Base-by-base conservation (phyloP, 2,888 invertebrate species). In the Abrostola triplasia region DNA sequence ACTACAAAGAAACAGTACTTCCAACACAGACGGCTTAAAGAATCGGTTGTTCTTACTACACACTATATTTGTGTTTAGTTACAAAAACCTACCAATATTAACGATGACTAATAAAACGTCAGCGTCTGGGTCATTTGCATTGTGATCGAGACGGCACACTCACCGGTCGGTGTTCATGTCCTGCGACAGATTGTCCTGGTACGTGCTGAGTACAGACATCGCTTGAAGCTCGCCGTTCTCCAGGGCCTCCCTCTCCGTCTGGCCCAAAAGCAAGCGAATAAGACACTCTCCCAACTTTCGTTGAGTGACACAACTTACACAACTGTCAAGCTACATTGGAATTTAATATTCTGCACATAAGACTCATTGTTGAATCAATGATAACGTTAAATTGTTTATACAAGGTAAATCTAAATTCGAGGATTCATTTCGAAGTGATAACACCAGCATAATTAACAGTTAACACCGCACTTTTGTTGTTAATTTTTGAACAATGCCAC, bases 101-200 rank as follows among this genome's bases (percentile, higher is more conserved):
- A 52, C 60, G 38, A 42, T 73, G 76, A 79, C 60, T 70, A 75
- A 79, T 51, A 44, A 57, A 41, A 60, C 56, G 63, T 65, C 52
- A 63, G 61, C 58, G 68, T 13, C 59, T 57, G 61, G 59, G 59
- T 64, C 69, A 64, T 69, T 67, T 58, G 59, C 66, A 65, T 55
- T 52, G 58, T 67, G 59, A 44, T 36, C 36, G 24, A 57, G 52
- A 38, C 35, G 47, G 58, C 53, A 38, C 59, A 92, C 94, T 94
- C 90, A 96, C 96, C 95, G 93, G 71, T 95, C 95, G 13, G 95
- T 95, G 88, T 96, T 95, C 95, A 96, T 95, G 72, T 95, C 95
- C 79, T 92, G 91, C 7, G 95, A 95, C 66, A 95, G 87, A 77
- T 93, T 95, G 88, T 95, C 95, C 78, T 93, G 92, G 87, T 95